Evolutionary conservation across 2,113 vertebrate genomes (phyloP).

Genomic region (Peucedramus taeniatus): DNA sequence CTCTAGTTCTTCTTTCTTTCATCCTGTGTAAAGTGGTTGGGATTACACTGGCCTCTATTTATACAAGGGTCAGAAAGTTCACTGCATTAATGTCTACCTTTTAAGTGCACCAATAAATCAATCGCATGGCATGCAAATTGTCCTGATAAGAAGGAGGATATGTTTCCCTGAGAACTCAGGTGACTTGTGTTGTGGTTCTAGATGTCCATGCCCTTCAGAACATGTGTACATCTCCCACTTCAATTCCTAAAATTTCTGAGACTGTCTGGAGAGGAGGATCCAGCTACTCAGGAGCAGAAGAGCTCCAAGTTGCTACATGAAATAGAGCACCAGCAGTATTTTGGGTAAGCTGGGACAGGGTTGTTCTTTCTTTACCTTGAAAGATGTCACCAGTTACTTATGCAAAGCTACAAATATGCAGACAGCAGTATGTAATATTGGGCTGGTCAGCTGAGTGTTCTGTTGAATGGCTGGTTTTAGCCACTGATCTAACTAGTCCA

Average conservation of each 20-base stretch:
- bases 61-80: constrained; percentile 15
- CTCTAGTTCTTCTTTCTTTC: neutral
- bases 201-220: constrained; percentile 67
- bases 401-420: neutral
- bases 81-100: constrained; percentile 14
- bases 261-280: constrained; percentile 31
- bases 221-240: constrained; percentile 56
- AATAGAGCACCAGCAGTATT: constrained; percentile 24
- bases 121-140: neutral
- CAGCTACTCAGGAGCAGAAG: constrained; percentile 22
- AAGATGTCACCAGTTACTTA: neutral
- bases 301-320: neutral
- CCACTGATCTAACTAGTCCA: neutral
- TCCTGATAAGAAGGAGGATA: neutral
- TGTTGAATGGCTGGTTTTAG: neutral
- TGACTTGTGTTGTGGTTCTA: constrained; percentile 20
- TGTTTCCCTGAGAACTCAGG: neutral
- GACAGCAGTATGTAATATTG: neutral
- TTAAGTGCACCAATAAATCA: constrained; percentile 22
- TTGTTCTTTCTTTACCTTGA: neutral
- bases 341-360: constrained; percentile 17
- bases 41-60: constrained; percentile 4
- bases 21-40: neutral
- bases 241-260: constrained; percentile 48
- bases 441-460: neutral